These are phyloP conservation scores for Anguilla pacifica DNA, from an alignment of 2,797 vertebrate genomes.

Conservation along the genomic window DNA sequence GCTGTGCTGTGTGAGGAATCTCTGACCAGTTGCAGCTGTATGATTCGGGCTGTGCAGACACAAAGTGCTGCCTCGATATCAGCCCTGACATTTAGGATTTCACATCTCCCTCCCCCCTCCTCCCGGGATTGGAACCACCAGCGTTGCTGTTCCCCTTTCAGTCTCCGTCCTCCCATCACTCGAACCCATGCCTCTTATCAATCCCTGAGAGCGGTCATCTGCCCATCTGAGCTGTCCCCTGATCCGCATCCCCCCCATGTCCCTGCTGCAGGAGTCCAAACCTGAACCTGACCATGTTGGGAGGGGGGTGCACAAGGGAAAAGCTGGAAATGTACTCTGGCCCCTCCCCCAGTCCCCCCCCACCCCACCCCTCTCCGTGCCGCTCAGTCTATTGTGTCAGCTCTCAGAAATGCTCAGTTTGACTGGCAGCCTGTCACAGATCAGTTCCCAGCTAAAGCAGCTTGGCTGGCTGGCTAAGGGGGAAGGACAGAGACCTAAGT, in stretches of 20 bases:
- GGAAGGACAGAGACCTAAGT: constrained; percentile 96
- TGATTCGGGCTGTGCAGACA: constrained; percentile 47
- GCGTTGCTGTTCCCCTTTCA: constrained; percentile 56
- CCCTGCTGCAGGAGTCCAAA: too few species aligned
- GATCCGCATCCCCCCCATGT: constrained; percentile 66
- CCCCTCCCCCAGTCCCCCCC: constrained; percentile 60
- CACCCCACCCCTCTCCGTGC: constrained; percentile 53
- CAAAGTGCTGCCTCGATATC: constrained; percentile 54
- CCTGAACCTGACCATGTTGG: too few species aligned
- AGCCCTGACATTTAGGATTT: constrained; percentile 69
- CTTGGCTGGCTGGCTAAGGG: constrained; percentile 92
- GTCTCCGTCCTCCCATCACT: constrained; percentile 69
- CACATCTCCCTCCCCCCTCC: constrained; percentile 41
- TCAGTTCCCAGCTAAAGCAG: constrained; percentile 81
- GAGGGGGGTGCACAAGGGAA: constrained; percentile 51
- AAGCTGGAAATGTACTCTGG: constrained; percentile 55
- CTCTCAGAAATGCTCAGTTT: constrained; percentile 91
- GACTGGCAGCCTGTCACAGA: constrained; percentile 99
- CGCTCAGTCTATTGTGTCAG: constrained; percentile 88
- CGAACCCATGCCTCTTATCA: constrained; percentile 66
- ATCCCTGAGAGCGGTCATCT: constrained; percentile 58
- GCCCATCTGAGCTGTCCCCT: constrained; percentile 61
- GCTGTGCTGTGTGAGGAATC: too few species aligned
- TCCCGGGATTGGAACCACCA: constrained; percentile 60
- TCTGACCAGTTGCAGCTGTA: constrained; percentile 39